phyloP scores from a whole-genome alignment of 2,113 vertebrate species.

The Seriola rivoliana region DNA sequence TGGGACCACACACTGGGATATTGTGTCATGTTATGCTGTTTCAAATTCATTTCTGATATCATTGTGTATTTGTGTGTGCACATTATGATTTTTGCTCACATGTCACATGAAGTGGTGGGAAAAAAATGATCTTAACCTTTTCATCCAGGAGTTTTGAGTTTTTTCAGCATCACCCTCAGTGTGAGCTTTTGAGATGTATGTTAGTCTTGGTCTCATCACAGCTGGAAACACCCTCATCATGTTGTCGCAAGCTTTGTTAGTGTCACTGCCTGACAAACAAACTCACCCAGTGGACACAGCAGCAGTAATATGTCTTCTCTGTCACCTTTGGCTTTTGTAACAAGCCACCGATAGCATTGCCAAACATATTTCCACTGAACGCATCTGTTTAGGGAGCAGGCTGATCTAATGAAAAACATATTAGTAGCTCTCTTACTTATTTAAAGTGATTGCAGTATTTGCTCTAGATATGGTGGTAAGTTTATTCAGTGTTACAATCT shows the following conservation, averaged over 20 bases:
- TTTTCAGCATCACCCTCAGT: not conserved
- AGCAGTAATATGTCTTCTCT: not conserved
- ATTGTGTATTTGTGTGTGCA: slow-evolving; percentile 11
- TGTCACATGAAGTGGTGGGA: not conserved
- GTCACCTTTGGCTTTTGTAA: slow-evolving; percentile 23
- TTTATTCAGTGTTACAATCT: not conserved
- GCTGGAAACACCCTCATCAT: slow-evolving; percentile 31
- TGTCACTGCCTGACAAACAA: slow-evolving; percentile 24
- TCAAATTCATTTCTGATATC: slow-evolving; percentile 48
- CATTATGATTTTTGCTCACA: not conserved
- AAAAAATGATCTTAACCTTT: slow-evolving; percentile 32
- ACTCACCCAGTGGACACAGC: not conserved
- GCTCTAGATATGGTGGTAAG: too few relatives aligned
- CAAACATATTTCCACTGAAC: not conserved
- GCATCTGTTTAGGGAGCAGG: not conserved
- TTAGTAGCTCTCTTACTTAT: too few relatives aligned
- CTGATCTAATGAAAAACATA: not conserved
- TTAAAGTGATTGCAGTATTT: not conserved
- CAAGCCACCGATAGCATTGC: not conserved
- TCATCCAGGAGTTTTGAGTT: slow-evolving; percentile 7
- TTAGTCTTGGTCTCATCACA: slow-evolving; percentile 40
- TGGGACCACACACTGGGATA: slow-evolving; percentile 20
- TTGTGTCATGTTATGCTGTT: slow-evolving; percentile 43
- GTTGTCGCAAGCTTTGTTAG: slow-evolving; percentile 4
- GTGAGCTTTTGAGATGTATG: slow-evolving; percentile 6